Base-by-base conservation (phyloP, 2,113 vertebrate species). In the Planiliza haematocheilus region DNA sequence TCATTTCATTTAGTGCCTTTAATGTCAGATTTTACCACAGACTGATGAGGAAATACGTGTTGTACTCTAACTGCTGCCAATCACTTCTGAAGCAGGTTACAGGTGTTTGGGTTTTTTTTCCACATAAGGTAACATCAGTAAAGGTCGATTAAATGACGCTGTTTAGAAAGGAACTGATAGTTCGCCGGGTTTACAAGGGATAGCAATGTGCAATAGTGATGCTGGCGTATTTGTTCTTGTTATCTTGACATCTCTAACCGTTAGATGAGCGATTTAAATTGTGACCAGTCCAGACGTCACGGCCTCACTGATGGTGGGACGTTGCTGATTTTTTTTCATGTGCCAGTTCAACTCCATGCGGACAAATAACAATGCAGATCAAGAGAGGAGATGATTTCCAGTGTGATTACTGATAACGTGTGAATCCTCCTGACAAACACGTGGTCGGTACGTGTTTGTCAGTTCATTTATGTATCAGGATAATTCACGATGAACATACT, bases 161-260 rank as follows among this genome's bases (percentile, higher is more conserved):
- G 20, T 5, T 2, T 20, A 45, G 46, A 30, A 57, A 20, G 14
- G 38, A 43, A 10, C 16, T 34, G 5, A 10, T 24, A 0, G 17
- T 52, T 12, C 48, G 13, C 39, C 11, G 21, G 24, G 60, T 82
- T 82, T 76, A 70, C 65, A 71, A 9, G 36, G 10, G 57, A 53
- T 11, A 52, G 70, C 51, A 20, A 67, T 76, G 84, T 87, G 83
- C 86, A 88, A 88, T 88, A 74, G 34, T 61, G 48, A 41, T 42
- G 24, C 17, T 43, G 65, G 58, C 4, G 20, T 46, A 45, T 63
- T 53, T 61, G 17, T 34, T 65, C 53, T 74, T 63, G 57, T 55
- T 18, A 30, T 46, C 52, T 46, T 64, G 37, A 49, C 42, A 14
- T 16, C n/a, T 30, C 9, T n/a, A 46, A 12, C n/a, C 20, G 4